Evolutionary conservation across 2,113 vertebrate species (phyloP).

Genomic region (Sapajus apella): DNA sequence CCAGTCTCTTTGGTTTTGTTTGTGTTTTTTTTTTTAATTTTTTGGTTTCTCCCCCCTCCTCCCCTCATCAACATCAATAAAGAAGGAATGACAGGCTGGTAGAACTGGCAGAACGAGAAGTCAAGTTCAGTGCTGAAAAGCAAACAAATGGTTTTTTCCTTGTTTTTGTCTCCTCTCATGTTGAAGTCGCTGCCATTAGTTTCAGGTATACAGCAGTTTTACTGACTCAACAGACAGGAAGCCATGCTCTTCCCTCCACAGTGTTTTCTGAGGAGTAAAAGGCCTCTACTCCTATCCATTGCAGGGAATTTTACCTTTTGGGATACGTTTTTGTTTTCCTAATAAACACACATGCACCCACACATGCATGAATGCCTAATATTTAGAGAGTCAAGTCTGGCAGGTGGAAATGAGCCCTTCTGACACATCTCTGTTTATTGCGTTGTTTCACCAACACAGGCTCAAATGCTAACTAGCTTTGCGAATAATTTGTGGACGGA

Average conservation of each 20-base stretch:
- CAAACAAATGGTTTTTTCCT: background rate
- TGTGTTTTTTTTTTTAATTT: background rate
- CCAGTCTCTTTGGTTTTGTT: background rate
- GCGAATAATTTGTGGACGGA: slow-evolving; percentile 75
- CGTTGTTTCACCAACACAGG: slow-evolving; percentile 78
- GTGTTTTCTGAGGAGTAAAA: background rate
- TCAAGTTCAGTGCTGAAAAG: background rate
- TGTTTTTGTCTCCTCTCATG: background rate
- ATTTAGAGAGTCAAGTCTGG: slow-evolving; percentile 69
- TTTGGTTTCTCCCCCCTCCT: background rate
- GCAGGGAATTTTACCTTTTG: slow-evolving; percentile 25
- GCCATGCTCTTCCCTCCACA: background rate
- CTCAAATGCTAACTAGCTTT: slow-evolving; percentile 81
- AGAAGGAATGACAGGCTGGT: background rate
- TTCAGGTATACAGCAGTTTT: background rate
- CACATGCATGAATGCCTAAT: slow-evolving; percentile 29
- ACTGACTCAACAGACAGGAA: background rate
- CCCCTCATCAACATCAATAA: background rate
- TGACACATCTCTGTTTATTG: slow-evolving; percentile 79
- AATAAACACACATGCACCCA: slow-evolving; percentile 9
- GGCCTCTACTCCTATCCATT: slow-evolving; percentile 38
- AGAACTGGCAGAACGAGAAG: background rate
- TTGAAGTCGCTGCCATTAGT: background rate
- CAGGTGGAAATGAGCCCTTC: slow-evolving; percentile 68
- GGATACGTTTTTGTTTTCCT: slow-evolving; percentile 60